A percentile compares a stretch with the other conserved stretches of the same genome.
phyloP scores from a whole-genome alignment of 2,888 invertebrate species.

The Latrodectus elegans region DNA sequence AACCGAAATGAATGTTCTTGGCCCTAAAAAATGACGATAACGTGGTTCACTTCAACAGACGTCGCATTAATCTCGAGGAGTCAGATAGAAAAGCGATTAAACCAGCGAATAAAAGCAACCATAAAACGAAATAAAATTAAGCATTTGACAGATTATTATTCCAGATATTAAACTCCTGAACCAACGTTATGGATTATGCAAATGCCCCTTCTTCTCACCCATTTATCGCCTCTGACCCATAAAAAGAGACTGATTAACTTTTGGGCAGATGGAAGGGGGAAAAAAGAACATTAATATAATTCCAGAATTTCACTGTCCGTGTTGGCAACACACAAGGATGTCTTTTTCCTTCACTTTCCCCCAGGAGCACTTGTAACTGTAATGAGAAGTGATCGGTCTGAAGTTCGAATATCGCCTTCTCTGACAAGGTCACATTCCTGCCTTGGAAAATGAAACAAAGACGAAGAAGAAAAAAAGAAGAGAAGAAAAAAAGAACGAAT shows the following conservation, averaged over 20 bases:
- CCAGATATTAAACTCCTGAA: too few relatives aligned
- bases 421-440: constrained; percentile 42
- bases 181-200: too few relatives aligned
- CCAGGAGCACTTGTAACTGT: constrained; percentile 39
- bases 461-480: neutral
- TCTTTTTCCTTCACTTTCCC: neutral
- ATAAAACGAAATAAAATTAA: too few relatives aligned
- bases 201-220: neutral
- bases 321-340: neutral
- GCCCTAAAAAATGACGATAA: too few relatives aligned
- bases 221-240: neutral
- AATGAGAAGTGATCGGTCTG: constrained; percentile 52
- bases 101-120: too few relatives aligned
- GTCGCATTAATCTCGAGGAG: too few relatives aligned
- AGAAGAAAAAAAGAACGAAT: constrained; percentile 15
- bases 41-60: too few relatives aligned
- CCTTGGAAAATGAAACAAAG: neutral
- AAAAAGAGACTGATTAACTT: neutral
- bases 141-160: too few relatives aligned
- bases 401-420: constrained; percentile 47
- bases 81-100: too few relatives aligned
- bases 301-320: neutral
- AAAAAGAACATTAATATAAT: neutral
- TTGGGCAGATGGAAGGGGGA: neutral
- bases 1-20: too few relatives aligned